Percentiles rank a stretch among this genome's conserved stretches.
phyloP scores from a whole-genome alignment of 1,140 invertebrate species.

The Achroia grisella region DNA sequence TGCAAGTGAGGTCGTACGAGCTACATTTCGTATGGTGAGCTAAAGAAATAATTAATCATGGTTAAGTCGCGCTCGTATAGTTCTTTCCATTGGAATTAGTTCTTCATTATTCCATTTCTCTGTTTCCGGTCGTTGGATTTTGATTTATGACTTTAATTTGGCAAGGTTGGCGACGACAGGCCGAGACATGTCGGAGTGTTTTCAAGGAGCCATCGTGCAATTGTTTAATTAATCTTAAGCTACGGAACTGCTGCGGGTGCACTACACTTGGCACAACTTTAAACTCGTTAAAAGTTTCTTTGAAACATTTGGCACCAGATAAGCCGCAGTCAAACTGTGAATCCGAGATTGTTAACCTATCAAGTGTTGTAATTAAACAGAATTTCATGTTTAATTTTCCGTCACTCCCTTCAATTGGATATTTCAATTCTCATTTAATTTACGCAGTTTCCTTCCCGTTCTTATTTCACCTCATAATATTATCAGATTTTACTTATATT shows the following conservation, averaged over 20 bases:
- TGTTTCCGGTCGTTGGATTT: conserved; percentile 65
- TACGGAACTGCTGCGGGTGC: conserved; percentile 57
- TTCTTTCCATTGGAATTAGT: conserved; percentile 44
- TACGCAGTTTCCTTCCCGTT: not conserved
- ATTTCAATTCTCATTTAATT: no score
- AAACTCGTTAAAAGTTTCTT: conserved; percentile 73
- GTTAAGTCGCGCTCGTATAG: conserved; percentile 25
- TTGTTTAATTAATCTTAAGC: conserved; percentile 73
- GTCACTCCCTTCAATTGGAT: conserved; percentile 20
- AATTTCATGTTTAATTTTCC: conserved; percentile 45
- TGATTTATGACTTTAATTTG: conserved; percentile 73
- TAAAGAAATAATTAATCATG: no score
- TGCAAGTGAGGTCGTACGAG: no score
- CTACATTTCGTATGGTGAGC: no score
- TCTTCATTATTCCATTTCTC: conserved; percentile 65
- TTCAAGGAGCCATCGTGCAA: conserved; percentile 70
- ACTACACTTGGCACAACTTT: conserved; percentile 69
- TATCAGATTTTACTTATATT: not conserved
- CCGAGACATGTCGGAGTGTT: conserved; percentile 71
- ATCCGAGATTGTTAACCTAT: conserved; percentile 70
- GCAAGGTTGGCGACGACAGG: conserved; percentile 68
- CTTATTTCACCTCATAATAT: conserved; percentile 7
- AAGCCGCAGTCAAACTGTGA: conserved; percentile 63
- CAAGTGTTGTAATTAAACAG: conserved; percentile 68
- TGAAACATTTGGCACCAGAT: conserved; percentile 72